Evolutionary conservation across 2,797 vertebrate species (phyloP), one percentile per base, ranked within the genome.

Genomic region (Myripristis jacobus): DNA sequence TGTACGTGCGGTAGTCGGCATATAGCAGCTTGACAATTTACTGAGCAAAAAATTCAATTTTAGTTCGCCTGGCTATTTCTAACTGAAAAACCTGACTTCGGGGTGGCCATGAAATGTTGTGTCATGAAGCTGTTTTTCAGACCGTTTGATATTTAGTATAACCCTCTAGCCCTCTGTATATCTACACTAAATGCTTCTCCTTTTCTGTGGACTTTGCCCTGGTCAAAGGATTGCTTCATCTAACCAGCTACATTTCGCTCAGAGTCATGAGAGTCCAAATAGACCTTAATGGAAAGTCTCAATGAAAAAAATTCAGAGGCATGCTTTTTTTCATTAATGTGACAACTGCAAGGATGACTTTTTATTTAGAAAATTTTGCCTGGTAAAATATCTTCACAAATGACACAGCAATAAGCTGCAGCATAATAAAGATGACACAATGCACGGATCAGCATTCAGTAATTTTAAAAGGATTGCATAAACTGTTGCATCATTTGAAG

Each of bases 401-500:
- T 67, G 24, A 41, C 41, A 65, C 1, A 10, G 62, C n/a, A 12
- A 34, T 5, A 7, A 31, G 29, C 29, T 31, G 53, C 66, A 27
- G 44, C 12, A 31, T 18, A 50, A 8, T 11, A 62, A 64, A 64
- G 27, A 54, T 66, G 54, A 52, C 60, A 77, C 67, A 81, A 68
- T 48, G 51, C 57, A 74, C 74, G 56, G 61, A 83, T 83, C 74
- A 79, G 67, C 71, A 83, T 71, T 65, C 48, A 62, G 62, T 18
- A 66, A 66, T 63, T 36, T 72, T 76, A 55, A 47, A 68, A 71
- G n/a, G n/a, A n/a, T n/a, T n/a, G n/a, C n/a, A n/a, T n/a, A n/a
- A n/a, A n/a, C n/a, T n/a, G n/a, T 34, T 55, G 19, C 6, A 34
- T 34, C 52, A 29, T 7, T 10, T 34, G 6, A 18, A 18, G n/a